Percentiles rank a stretch among this genome's conserved stretches.
These are phyloP conservation scores for Heliocidaris tuberculata DNA, from an alignment of 35 echinoderm and acorn worm genomes.

Conservation along the genomic window DNA sequence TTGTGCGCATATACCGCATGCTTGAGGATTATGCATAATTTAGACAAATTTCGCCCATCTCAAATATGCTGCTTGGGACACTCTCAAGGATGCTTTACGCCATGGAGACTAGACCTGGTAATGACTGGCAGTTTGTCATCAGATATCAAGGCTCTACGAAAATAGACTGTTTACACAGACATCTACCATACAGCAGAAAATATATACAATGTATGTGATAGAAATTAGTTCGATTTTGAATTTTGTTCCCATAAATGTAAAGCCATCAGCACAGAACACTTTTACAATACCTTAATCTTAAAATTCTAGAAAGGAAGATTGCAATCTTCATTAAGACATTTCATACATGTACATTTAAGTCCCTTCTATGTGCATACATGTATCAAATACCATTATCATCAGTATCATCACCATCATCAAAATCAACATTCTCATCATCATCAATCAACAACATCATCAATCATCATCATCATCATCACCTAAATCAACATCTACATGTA, in stretches of 20 bases:
- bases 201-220: no score
- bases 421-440: neutral
- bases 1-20: neutral
- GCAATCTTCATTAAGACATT: no score
- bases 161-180: neutral
- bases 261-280: no score
- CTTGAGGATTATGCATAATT: neutral
- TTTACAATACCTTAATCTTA: no score
- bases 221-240: no score
- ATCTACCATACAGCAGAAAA: no score
- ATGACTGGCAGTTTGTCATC: neutral
- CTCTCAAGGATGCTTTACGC: neutral
- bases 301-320: no score
- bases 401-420: neutral
- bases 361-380: no score
- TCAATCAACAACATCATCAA: neutral
- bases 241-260: no score
- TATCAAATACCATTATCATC: neutral
- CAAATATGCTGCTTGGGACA: neutral
- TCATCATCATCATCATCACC: neutral
- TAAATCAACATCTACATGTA: no score
- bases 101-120: neutral
- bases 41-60: neutral
- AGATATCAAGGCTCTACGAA: neutral
- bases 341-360: no score